These are phyloP conservation scores for Alviniconcha marisindica DNA, from an alignment of 1,140 invertebrate genomes.

Conservation along the genomic window DNA sequence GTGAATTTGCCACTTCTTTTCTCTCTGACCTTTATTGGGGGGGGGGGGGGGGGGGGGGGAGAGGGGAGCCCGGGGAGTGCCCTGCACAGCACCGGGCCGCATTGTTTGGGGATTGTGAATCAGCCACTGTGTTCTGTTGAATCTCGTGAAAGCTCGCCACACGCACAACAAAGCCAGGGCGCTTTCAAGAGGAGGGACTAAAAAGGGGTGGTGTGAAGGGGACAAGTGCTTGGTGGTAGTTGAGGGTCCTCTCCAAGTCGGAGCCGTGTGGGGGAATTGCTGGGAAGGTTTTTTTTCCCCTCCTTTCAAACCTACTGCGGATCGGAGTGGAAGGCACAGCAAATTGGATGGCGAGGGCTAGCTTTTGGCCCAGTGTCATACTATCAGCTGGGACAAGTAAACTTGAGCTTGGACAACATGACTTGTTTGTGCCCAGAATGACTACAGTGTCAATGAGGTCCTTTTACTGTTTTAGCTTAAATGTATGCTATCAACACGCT, in stretches of 20 bases:
- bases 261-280: too few species aligned
- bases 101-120: slow-evolving; percentile 19
- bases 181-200: not conserved
- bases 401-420: too few species aligned
- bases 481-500: too few species aligned
- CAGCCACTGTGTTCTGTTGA: not conserved
- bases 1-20: slow-evolving; percentile 14
- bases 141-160: not conserved
- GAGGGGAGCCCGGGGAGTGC: not conserved
- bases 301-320: too few species aligned
- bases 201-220: not conserved
- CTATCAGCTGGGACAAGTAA: too few species aligned
- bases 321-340: not conserved
- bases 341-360: not conserved
- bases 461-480: too few species aligned
- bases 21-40: slow-evolving; percentile 13
- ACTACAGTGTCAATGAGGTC: too few species aligned
- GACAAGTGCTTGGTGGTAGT: slow-evolving; percentile 16
- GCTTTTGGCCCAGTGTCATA: too few species aligned
- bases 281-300: too few species aligned
- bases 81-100: not conserved
- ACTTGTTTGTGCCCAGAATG: too few species aligned
- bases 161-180: not conserved
- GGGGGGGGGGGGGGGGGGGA: not conserved
- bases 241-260: not conserved